phyloP scores from a whole-genome alignment of 2,888 invertebrate species.

The Glaucopsyche alexis region DNA sequence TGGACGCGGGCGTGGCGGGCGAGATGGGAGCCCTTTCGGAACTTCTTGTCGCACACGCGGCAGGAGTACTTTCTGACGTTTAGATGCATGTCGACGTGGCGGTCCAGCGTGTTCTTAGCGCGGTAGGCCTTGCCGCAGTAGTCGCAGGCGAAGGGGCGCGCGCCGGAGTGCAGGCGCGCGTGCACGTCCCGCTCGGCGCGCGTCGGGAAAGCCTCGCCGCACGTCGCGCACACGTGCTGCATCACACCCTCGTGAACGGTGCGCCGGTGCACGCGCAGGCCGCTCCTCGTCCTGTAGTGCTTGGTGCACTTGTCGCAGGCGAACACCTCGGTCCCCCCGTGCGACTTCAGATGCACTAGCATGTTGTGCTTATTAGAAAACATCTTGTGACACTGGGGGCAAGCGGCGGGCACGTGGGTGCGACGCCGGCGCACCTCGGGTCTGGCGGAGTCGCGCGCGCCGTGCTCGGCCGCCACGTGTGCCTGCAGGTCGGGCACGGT shows the following conservation, averaged over 20 bases:
- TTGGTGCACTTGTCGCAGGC: conserved; percentile 69
- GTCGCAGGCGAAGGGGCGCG: conserved; percentile 66
- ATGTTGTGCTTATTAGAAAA: conserved; percentile 74
- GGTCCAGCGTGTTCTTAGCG: conserved; percentile 53
- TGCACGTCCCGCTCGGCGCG: conserved; percentile 64
- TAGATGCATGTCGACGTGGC: conserved; percentile 58
- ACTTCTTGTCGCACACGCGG: conserved; percentile 55
- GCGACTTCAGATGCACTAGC: conserved; percentile 67
- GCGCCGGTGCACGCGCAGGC: conserved; percentile 65
- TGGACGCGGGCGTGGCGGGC: conserved; percentile 62
- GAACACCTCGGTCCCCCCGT: conserved; percentile 44
- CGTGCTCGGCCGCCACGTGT: conserved; percentile 35
- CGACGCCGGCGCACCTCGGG: conserved; percentile 43
- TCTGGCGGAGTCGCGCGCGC: conserved; percentile 38
- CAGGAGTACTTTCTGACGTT: conserved; percentile 57
- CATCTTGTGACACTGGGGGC: conserved; percentile 69
- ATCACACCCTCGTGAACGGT: conserved; percentile 65
- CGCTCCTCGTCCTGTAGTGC: conserved; percentile 65
- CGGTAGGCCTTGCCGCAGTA: conserved; percentile 62
- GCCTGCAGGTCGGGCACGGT: conserved; percentile 35
- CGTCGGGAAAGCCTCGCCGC: conserved; percentile 73
- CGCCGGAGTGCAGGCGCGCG: conserved; percentile 65
- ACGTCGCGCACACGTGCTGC: conserved; percentile 62
- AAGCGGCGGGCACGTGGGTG: conserved; percentile 63
- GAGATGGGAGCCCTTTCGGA: conserved; percentile 62